Percentiles rank a stretch among this genome's conserved stretches.
Conservation (phyloP, 2,797 vertebrate species). For the Pteropus rufus region DNA sequence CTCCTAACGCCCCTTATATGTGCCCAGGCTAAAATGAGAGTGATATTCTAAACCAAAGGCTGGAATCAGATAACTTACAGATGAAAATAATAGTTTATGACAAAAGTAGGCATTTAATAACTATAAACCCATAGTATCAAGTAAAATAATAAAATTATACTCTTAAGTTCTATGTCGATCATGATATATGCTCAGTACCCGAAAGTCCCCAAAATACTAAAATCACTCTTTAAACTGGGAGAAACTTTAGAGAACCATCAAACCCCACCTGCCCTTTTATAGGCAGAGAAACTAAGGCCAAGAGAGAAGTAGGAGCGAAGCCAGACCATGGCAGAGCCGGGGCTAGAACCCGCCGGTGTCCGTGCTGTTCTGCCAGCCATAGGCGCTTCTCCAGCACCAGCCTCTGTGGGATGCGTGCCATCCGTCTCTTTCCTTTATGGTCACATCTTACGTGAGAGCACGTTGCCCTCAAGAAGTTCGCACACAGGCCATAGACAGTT, state of each 20-base stretch:
- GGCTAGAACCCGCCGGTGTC: neutral
- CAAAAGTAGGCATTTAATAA: conserved; percentile 4
- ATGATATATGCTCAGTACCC: neutral
- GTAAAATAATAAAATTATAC: conserved; percentile 19
- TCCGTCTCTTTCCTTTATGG: neutral
- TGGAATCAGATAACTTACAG: neutral
- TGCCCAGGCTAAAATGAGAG: neutral
- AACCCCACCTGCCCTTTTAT: neutral
- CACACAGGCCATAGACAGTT: neutral
- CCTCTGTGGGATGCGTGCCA: neutral
- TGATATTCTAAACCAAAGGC: neutral
- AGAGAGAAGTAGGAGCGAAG: neutral
- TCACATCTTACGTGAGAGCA: neutral
- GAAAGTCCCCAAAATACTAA: neutral
- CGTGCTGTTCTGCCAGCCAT: neutral
- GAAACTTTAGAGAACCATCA: neutral
- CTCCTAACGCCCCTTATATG: neutral
- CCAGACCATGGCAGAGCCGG: neutral
- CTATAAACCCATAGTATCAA: neutral
- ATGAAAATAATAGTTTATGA: neutral
- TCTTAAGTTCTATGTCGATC: neutral
- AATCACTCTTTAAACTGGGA: conserved; percentile 26
- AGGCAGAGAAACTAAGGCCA: neutral
- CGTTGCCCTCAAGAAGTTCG: neutral
- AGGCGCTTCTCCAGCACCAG: neutral